Conservation (phyloP, 2,797 vertebrate species). For the Sternotherus odoratus region DNA sequence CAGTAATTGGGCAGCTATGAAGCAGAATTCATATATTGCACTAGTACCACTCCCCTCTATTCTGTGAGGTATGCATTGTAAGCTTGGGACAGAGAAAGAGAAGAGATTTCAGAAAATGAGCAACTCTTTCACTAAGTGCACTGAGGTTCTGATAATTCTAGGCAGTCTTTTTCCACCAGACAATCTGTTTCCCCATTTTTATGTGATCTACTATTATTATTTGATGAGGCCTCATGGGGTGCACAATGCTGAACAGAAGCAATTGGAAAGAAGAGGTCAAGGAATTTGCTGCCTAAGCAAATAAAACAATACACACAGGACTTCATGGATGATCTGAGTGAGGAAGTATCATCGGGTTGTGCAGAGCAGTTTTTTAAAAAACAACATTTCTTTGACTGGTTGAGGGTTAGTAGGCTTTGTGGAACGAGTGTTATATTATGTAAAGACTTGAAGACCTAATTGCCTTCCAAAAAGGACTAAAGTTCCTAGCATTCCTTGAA, state of each 20-base stretch:
- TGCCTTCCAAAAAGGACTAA: background rate
- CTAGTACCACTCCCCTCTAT: background rate
- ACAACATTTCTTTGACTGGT: background rate
- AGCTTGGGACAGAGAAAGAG: background rate
- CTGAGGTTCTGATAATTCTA: background rate
- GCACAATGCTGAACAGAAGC: background rate
- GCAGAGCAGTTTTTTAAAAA: background rate
- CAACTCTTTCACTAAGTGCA: background rate
- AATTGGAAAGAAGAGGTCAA: background rate
- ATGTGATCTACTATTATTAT: background rate
- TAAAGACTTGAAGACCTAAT: background rate
- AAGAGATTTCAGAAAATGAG: background rate
- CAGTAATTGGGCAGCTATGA: background rate
- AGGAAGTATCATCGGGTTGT: background rate
- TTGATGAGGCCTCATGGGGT: background rate
- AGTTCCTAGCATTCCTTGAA: background rate
- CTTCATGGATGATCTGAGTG: background rate
- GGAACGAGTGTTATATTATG: too few species aligned
- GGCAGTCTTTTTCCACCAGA: background rate
- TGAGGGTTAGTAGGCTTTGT: background rate
- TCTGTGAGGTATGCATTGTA: background rate
- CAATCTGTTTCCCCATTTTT: background rate
- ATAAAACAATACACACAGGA: background rate
- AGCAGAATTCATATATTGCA: background rate
- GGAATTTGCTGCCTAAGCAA: background rate